phyloP scores from a whole-genome alignment of 2,888 invertebrate genomes.

The Apocheima hispidaria region DNA sequence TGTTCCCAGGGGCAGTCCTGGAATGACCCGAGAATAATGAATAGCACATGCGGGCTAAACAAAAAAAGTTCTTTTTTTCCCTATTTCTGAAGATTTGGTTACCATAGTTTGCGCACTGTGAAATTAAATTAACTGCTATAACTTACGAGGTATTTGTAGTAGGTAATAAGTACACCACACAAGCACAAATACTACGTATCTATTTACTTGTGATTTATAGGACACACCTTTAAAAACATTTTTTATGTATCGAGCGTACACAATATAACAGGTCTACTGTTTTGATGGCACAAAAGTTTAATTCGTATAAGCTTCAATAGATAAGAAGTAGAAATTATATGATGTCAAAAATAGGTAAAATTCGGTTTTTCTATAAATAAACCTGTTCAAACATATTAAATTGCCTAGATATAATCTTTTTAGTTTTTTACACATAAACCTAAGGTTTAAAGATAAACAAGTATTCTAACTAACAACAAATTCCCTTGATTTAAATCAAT shows the following conservation, averaged over 20 bases:
- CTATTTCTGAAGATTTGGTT: slow-evolving; percentile 27
- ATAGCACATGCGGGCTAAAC: slow-evolving; percentile 71
- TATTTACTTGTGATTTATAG: neutral
- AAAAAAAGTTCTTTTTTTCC: slow-evolving; percentile 47
- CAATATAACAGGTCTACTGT: neutral
- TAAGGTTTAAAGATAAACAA: neutral
- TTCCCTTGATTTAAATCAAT: slow-evolving; percentile 1
- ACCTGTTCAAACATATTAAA: too few species aligned
- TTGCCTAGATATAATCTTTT: too few species aligned
- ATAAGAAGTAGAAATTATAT: too few species aligned
- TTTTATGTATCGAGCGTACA: slow-evolving; percentile 9
- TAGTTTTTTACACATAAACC: too few species aligned
- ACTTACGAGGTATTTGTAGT: neutral
- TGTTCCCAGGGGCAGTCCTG: slow-evolving; percentile 63
- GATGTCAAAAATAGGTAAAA: neutral
- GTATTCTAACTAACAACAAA: neutral
- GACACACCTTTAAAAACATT: slow-evolving; percentile 2
- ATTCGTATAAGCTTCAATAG: too few species aligned
- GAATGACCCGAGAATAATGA: slow-evolving; percentile 56
- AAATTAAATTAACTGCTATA: neutral
- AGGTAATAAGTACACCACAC: neutral
- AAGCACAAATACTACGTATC: neutral
- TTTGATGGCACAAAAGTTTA: neutral
- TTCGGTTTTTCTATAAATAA: too few species aligned
- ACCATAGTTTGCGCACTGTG: neutral